Base-by-base conservation (phyloP, 1,140 invertebrate genomes). In the Cataglyphis hispanica region DNA sequence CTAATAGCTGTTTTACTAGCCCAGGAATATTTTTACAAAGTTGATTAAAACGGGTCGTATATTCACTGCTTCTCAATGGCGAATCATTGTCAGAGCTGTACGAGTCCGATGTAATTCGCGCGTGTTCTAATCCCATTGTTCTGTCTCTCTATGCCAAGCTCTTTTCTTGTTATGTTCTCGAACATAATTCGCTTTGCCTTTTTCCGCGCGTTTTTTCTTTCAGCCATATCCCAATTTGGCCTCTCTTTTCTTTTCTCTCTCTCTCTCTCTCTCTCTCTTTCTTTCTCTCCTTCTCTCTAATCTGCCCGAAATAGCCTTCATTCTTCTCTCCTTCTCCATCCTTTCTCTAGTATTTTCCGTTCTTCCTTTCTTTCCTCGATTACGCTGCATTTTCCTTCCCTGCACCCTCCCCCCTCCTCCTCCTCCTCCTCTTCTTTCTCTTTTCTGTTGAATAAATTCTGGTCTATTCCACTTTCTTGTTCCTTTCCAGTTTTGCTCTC, bases 41-140 rank as follows among this genome's bases (percentile, higher is more conserved):
- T 90, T 90, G 89, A 91, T 91, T 91, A 91, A 91, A 90, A 87
- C 84, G 74, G 77, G 77, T 72, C 81, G 19, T 50, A 60, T 70
- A 63, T 27, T 74, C 75, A n/a, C 50, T 70, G 53, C 27, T 50
- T 72, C 43, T 74, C 58, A 84, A 89, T 63, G 66, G 22, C 19
- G 16, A 46, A 60, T 56, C 85, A 50, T 87, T 69, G 10, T 88
- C 50, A 72, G 27, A 58, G 25, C 31, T 87, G 43, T 67, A 34
- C n/a, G 10, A 43, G 11, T 40, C 22, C 37, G 25, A 46, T n/a
- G 13, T 43, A 58, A 70, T 11, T 76, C 58, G n/a, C 16, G 46
- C 16, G 16, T 50, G 46, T 6, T 61, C n/a, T 58, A 34, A 25
- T 56, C 53, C 22, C n/a, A 50, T 77, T 77, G 31, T 64, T 77